Evolutionary conservation across 2,113 vertebrate species (phyloP), one percentile per base, ranked within the genome.

Genomic region (Prochilodus magdalenae): DNA sequence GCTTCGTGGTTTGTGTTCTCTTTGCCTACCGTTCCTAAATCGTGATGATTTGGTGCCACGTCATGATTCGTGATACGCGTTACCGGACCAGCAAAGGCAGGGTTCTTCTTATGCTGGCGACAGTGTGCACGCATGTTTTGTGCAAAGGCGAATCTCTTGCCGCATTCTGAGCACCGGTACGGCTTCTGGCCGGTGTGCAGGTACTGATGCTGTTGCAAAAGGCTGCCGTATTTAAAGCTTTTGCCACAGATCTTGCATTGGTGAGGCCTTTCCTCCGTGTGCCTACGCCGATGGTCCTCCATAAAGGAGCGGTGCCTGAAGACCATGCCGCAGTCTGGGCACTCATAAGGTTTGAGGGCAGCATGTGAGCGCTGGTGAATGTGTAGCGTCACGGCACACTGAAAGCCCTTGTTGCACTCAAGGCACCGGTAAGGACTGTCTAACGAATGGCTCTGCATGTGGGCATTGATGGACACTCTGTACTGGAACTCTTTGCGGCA

Each of bases 241-340:
- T 97, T 95, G 0, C 92, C 93, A 0, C 95, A 94, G 55, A 95
- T 90, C 1, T 88, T 87, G 82, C 96, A 97, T 11, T 89, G 87
- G 62, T 94, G 92, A 0, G 92, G 85, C 4, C 84, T 90, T 10
- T 88, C 89, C 15, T 93, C 93, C 0, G 89, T 91, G 90, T 97
- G 96, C 78, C 90, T 93, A 1, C 96, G 94, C 3, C 94, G 95
- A 79, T 97, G 96, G 27, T 96, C 94, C 55, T 96, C 95, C 77
- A 98, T 93, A 76, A 96, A 93, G 0, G 95, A 96, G 14, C 94
- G 95, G 92, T 96, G 95, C 30, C 93, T 94, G 83, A 97, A 97
- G 73, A 94, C 94, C 89, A 95, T 94, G 5, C 95, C 96, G 0
- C 97, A 97, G 1, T 96, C 96, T 0, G 93, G 87, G 75, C 97